A percentile compares a stretch with the other conserved stretches of the same genome.
Conservation (phyloP, 2,797 vertebrate genomes). For the Oryzias dopingdopingensis region DNA sequence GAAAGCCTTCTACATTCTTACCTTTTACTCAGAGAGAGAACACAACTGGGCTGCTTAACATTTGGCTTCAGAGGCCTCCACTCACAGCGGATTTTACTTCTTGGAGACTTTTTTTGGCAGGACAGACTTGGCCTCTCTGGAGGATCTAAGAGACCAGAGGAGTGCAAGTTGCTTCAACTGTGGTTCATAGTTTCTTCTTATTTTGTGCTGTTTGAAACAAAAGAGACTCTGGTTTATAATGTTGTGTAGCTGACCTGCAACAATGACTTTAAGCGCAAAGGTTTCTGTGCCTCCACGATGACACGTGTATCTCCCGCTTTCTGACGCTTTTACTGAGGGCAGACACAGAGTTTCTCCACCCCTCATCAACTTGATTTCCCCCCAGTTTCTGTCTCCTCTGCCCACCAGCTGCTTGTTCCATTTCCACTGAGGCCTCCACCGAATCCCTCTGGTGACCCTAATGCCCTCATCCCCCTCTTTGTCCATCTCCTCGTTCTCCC, state of each 20-base stretch:
- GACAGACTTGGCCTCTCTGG: constrained; percentile 71
- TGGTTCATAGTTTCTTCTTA: neutral
- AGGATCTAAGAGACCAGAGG: constrained; percentile 67
- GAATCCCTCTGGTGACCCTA: constrained; percentile 40
- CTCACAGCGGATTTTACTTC: constrained; percentile 81
- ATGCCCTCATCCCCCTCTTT: constrained; percentile 18
- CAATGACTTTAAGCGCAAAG: constrained; percentile 68
- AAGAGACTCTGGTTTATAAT: neutral
- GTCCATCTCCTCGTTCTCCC: constrained; percentile 13
- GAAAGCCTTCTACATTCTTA: constrained; percentile 39
- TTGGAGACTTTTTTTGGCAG: constrained; percentile 81
- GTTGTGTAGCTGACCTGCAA: constrained; percentile 73
- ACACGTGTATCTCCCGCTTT: constrained; percentile 83
- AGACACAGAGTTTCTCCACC: constrained; percentile 49
- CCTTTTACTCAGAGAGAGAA: constrained; percentile 73
- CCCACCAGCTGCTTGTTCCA: constrained; percentile 34
- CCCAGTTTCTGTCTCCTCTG: constrained; percentile 18
- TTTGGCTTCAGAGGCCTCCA: constrained; percentile 64
- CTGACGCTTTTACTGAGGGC: constrained; percentile 31
- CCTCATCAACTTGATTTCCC: constrained; percentile 5
- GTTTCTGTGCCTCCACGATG: constrained; percentile 33
- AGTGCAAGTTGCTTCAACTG: neutral
- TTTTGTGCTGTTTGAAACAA: neutral
- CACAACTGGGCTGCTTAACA: constrained; percentile 56
- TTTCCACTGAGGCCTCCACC: constrained; percentile 56